Conservation (phyloP, 2,797 vertebrate genomes). For the Microctenopoma lineatum region DNA sequence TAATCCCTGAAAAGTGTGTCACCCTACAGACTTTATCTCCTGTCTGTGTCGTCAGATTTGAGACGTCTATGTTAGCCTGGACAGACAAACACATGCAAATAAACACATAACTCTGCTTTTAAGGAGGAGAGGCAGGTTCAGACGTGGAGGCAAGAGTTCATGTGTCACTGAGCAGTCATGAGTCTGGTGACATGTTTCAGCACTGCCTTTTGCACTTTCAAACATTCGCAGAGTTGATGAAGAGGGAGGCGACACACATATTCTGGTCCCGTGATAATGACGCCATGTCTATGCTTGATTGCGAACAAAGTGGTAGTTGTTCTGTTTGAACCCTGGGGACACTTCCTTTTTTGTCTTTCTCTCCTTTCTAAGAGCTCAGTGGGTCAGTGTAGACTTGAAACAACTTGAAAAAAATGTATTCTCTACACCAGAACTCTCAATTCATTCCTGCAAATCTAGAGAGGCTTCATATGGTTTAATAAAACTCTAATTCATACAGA, state of each 20-base stretch:
- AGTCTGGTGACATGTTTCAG: slow-evolving; percentile 50
- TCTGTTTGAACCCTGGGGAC: slow-evolving; percentile 43
- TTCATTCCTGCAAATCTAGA: slow-evolving; percentile 44
- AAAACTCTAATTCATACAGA: slow-evolving; percentile 17
- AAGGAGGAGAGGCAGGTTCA: neutral
- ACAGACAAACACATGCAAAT: slow-evolving; percentile 13
- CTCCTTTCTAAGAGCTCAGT: slow-evolving; percentile 31
- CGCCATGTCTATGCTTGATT: slow-evolving; percentile 65
- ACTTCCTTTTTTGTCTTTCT: slow-evolving; percentile 41
- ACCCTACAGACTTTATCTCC: neutral
- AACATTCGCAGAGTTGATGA: slow-evolving; percentile 33
- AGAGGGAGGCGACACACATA: slow-evolving; percentile 25
- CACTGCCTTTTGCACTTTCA: slow-evolving; percentile 51
- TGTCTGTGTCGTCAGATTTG: neutral
- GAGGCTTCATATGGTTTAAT: slow-evolving; percentile 32
- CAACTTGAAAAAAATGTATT: slow-evolving; percentile 1
- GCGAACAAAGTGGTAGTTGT: slow-evolving; percentile 66
- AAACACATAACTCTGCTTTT: neutral
- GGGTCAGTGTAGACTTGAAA: slow-evolving; percentile 37
- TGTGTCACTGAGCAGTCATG: slow-evolving; percentile 34
- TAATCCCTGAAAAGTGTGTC: slow-evolving; percentile 1
- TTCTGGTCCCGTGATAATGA: slow-evolving; percentile 59
- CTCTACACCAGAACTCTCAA: slow-evolving; percentile 30
- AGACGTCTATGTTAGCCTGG: neutral
- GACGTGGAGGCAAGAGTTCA: slow-evolving; percentile 12